Conservation (phyloP, 2,113 vertebrate species). For the Dipodomys stephensi region DNA sequence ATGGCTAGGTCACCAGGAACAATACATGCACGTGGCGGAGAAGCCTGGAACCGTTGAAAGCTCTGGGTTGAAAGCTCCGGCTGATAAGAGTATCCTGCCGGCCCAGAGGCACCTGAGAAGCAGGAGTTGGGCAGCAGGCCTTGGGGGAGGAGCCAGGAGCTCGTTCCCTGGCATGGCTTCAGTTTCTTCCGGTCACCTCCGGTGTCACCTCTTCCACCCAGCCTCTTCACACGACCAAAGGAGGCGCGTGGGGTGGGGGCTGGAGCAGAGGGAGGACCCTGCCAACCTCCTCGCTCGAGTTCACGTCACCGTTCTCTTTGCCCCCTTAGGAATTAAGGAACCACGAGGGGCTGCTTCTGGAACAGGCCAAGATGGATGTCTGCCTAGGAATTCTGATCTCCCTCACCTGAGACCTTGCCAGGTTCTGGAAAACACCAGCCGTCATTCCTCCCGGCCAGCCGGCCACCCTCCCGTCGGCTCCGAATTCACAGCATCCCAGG, state of each 20-base stretch:
- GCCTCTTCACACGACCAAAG: not conserved
- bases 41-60: not conserved
- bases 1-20: not conserved
- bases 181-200: not conserved
- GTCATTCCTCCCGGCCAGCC: not conserved
- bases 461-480: not conserved
- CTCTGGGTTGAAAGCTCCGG: not conserved
- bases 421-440: not conserved
- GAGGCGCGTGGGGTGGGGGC: slow-evolving; percentile 63
- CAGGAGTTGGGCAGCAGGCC: slow-evolving; percentile 83
- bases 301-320: not conserved
- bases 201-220: not conserved
- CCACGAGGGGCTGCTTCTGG: too few species aligned
- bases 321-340: not conserved
- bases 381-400: not conserved
- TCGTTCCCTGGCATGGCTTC: slow-evolving; percentile 76
- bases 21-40: not conserved
- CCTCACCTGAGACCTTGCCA: not conserved
- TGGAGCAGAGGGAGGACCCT: slow-evolving; percentile 67
- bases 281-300: not conserved
- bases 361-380: not conserved
- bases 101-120: slow-evolving; percentile 77
- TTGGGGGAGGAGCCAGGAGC: slow-evolving; percentile 84
- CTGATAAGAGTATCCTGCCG: not conserved
- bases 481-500: not conserved